These are phyloP conservation scores for Cranoglanis bouderius DNA, from an alignment of 2,113 vertebrate species.

Conservation along the genomic window DNA sequence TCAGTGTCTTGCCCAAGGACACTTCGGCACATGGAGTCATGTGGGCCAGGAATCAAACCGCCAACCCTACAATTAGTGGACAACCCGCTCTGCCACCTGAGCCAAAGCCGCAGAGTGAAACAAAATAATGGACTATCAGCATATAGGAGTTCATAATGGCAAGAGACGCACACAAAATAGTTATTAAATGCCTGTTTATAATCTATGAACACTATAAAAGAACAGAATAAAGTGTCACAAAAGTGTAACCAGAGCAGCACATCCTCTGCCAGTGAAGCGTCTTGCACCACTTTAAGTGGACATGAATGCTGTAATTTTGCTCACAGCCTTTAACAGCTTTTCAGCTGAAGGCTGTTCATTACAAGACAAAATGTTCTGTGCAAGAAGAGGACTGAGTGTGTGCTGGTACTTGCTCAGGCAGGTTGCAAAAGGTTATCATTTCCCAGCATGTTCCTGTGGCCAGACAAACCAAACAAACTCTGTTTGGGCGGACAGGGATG, in stretches of 20 bases:
- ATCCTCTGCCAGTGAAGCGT: background rate
- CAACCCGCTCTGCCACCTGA: too few species aligned
- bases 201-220: background rate
- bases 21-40: too few species aligned
- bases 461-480: background rate
- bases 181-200: background rate
- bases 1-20: too few species aligned
- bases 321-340: too few species aligned
- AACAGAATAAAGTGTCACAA: background rate
- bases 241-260: background rate
- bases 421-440: conserved; percentile 25
- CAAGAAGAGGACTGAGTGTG: background rate
- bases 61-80: too few species aligned
- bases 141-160: background rate
- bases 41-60: too few species aligned
- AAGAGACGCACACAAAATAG: background rate
- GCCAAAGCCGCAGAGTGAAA: too few species aligned
- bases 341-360: background rate
- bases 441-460: conserved; percentile 27
- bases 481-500: background rate
- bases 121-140: background rate
- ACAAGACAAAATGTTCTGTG: background rate
- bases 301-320: background rate
- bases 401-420: conserved; percentile 8
- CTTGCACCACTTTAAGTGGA: background rate